Conservation (phyloP, 1,140 invertebrate species). For the Zophobas atratus region DNA sequence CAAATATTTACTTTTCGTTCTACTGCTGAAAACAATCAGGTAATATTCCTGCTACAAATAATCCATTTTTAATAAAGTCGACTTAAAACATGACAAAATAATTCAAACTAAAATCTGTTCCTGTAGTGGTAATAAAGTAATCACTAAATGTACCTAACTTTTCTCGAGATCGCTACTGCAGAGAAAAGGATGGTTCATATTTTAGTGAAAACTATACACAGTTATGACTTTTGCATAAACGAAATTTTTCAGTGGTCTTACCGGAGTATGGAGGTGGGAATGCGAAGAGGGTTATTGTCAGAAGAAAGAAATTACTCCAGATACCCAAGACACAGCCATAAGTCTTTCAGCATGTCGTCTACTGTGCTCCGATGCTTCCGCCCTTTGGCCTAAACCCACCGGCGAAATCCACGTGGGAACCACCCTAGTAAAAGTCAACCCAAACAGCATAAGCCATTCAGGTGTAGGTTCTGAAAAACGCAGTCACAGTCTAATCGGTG, state of each 20-base stretch:
- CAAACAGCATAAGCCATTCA: conserved; percentile 69
- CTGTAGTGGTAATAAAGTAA: not conserved
- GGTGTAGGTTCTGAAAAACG: conserved; percentile 9
- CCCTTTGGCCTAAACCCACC: conserved; percentile 83
- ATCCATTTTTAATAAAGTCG: not conserved
- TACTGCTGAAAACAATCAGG: conserved; percentile 16
- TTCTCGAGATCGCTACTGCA: not conserved
- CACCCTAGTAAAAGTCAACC: conserved; percentile 74
- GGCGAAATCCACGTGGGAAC: conserved; percentile 74
- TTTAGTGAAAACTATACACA: too few relatives aligned
- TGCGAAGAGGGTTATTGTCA: conserved; percentile 72
- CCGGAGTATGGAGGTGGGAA: conserved; percentile 71
- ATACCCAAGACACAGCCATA: conserved; percentile 70
- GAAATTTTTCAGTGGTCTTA: conserved; percentile 1
- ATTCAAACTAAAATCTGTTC: not conserved
- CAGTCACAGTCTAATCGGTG: not conserved
- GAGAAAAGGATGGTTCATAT: not conserved
- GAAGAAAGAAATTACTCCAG: conserved; percentile 70
- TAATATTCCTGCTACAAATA: not conserved
- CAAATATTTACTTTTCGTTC: conserved; percentile 23
- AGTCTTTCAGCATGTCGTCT: conserved; percentile 76
- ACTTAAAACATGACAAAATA: not conserved
- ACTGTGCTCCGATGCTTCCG: conserved; percentile 73
- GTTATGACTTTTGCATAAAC: not conserved
- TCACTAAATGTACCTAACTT: too few relatives aligned